Evolutionary conservation across 2,888 invertebrate species (phyloP).

Genomic region (Sylvicola cinctus): DNA sequence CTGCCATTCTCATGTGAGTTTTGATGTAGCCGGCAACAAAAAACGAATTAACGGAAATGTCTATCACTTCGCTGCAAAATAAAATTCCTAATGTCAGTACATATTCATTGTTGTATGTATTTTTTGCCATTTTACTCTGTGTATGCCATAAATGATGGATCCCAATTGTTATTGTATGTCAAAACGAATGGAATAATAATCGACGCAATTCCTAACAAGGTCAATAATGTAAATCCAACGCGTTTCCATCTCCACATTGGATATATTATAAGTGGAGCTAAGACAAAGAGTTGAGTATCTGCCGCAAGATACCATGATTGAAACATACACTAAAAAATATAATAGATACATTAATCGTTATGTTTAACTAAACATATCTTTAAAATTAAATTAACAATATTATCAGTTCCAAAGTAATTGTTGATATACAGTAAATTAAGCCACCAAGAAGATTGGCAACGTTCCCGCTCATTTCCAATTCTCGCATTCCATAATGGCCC

Average conservation of each 20-base stretch:
- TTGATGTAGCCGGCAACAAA: conserved; percentile 47
- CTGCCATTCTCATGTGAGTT: conserved; percentile 52
- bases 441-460: conserved; percentile 52
- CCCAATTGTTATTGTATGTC: conserved; percentile 35
- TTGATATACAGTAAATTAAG: conserved; percentile 50
- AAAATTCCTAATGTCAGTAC: background rate
- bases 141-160: conserved; percentile 46
- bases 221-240: conserved; percentile 32
- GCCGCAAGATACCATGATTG: conserved; percentile 35
- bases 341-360: background rate
- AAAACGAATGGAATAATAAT: conserved; percentile 32
- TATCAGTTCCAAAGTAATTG: conserved; percentile 44
- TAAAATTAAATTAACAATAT: conserved; percentile 11
- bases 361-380: background rate
- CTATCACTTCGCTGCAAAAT: conserved; percentile 36
- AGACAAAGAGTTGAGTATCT: conserved; percentile 41
- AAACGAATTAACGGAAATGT: conserved; percentile 38
- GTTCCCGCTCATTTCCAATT: conserved; percentile 30
- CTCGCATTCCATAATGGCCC: conserved; percentile 54
- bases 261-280: conserved; percentile 44
- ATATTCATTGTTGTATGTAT: background rate
- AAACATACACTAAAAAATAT: conserved; percentile 28
- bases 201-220: conserved; percentile 27
- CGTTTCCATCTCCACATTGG: conserved; percentile 42
- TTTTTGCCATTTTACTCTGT: conserved; percentile 34